A percentile compares a stretch with the other conserved stretches of the same genome.
These are phyloP conservation scores for Eurystomus gularis DNA, from an alignment of 2,113 vertebrate species.

Conservation along the genomic window DNA sequence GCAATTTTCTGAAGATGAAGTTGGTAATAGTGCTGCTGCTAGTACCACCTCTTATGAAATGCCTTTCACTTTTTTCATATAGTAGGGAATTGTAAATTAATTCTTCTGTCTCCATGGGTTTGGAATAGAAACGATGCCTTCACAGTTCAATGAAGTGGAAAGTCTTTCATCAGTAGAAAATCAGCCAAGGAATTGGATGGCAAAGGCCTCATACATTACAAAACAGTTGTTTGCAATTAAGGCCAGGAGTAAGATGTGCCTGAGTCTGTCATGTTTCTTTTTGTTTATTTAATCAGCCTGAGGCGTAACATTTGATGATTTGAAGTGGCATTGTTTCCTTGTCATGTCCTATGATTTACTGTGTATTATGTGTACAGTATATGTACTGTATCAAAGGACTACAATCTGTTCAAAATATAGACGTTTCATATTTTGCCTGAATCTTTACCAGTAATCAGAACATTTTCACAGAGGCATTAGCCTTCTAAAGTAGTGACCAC, in stretches of 20 bases:
- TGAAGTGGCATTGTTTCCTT: slow-evolving; percentile 18
- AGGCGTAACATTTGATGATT: slow-evolving; percentile 20
- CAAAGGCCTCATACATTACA: slow-evolving; percentile 36
- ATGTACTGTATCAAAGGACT: not conserved
- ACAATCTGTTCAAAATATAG: not conserved
- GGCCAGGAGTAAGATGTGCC: slow-evolving; percentile 25
- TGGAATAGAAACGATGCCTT: slow-evolving; percentile 30
- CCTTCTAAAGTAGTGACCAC: not conserved
- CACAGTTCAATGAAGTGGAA: slow-evolving; percentile 63
- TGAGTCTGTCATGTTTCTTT: slow-evolving; percentile 35
- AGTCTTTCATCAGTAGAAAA: slow-evolving; percentile 56
- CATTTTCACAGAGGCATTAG: not conserved
- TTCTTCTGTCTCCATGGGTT: slow-evolving; percentile 32
- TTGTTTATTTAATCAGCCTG: slow-evolving; percentile 50
- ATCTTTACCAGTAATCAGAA: not conserved
- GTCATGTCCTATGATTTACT: not conserved
- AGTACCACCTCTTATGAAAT: not conserved
- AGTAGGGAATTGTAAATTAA: slow-evolving; percentile 29
- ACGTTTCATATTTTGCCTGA: not conserved
- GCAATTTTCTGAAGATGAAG: slow-evolving; percentile 22
- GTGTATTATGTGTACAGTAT: not conserved
- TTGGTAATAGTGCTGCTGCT: not conserved
- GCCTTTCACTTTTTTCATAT: not conserved
- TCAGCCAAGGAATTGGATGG: slow-evolving; percentile 44
- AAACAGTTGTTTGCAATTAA: slow-evolving; percentile 64